phyloP scores from a whole-genome alignment of 2,797 vertebrate species.

The Acanthis flammea region DNA sequence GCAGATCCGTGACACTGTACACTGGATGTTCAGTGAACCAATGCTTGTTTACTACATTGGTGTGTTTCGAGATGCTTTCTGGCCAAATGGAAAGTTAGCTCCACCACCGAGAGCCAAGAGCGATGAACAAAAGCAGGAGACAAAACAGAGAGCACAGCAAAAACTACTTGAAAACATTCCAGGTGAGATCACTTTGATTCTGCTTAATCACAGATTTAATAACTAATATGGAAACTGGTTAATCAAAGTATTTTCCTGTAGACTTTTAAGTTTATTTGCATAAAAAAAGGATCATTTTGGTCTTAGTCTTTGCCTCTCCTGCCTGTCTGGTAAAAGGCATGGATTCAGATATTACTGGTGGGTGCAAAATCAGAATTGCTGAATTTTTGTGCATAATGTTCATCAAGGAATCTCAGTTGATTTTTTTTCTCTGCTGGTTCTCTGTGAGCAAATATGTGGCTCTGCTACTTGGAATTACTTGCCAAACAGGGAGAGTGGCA shows the following conservation, averaged over 20 bases:
- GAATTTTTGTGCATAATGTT: not conserved
- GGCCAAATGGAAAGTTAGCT: slow-evolving; percentile 91
- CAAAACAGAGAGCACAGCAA: slow-evolving; percentile 92
- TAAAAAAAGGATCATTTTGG: not conserved
- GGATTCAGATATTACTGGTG: not conserved
- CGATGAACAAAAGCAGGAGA: slow-evolving; percentile 83
- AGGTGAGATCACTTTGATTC: slow-evolving; percentile 75
- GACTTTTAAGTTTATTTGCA: not conserved
- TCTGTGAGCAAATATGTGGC: not conserved
- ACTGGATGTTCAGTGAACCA: slow-evolving; percentile 96
- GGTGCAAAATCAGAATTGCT: not conserved
- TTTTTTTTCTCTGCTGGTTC: not conserved
- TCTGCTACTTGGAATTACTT: not conserved
- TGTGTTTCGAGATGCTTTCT: slow-evolving; percentile 92
- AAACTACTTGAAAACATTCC: slow-evolving; percentile 98
- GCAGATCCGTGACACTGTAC: slow-evolving; percentile 96
- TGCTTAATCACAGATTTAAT: not conserved
- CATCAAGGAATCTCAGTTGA: not conserved
- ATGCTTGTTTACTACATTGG: slow-evolving; percentile 95
- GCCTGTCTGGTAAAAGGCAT: not conserved
- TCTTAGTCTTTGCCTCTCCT: not conserved
- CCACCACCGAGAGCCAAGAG: slow-evolving; percentile 79
- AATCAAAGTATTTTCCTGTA: not conserved
- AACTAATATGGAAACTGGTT: not conserved
- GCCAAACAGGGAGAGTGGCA: not conserved